Conservation (phyloP, 1,140 invertebrate species). For the Ceratosolen fusciceps region DNA sequence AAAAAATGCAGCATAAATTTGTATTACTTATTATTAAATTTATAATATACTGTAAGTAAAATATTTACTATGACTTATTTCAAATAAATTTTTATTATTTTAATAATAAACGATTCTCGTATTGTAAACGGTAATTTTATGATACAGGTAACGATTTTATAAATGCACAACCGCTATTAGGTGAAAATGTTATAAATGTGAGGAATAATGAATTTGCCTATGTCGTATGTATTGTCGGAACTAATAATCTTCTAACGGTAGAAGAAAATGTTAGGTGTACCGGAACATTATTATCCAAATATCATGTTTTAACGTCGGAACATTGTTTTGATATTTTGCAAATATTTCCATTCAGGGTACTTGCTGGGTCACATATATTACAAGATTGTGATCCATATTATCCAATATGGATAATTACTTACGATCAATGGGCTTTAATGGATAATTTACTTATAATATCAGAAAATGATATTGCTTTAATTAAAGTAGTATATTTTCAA, state of each 20-base stretch:
- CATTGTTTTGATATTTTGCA: neutral
- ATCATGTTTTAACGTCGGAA: neutral
- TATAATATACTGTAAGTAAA: too few relatives aligned
- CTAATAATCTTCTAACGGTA: neutral
- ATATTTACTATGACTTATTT: too few relatives aligned
- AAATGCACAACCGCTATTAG: neutral
- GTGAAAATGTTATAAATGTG: neutral
- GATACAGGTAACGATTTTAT: neutral
- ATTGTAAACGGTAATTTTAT: neutral
- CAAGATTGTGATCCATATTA: neutral
- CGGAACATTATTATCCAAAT: neutral
- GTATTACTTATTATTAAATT: too few relatives aligned
- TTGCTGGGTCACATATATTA: neutral
- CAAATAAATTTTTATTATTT: too few relatives aligned
- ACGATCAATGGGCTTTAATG: constrained; percentile 6
- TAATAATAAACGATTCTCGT: neutral
- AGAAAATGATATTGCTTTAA: neutral
- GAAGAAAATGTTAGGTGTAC: neutral
- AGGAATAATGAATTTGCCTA: neutral
- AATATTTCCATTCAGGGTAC: too few relatives aligned
- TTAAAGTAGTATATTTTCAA: neutral
- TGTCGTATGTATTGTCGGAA: neutral
- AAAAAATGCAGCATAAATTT: too few relatives aligned
- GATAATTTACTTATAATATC: neutral
- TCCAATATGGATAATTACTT: neutral